Evolutionary conservation across 2,888 invertebrate species (phyloP).

Genomic region (Cosmia trapezina): DNA sequence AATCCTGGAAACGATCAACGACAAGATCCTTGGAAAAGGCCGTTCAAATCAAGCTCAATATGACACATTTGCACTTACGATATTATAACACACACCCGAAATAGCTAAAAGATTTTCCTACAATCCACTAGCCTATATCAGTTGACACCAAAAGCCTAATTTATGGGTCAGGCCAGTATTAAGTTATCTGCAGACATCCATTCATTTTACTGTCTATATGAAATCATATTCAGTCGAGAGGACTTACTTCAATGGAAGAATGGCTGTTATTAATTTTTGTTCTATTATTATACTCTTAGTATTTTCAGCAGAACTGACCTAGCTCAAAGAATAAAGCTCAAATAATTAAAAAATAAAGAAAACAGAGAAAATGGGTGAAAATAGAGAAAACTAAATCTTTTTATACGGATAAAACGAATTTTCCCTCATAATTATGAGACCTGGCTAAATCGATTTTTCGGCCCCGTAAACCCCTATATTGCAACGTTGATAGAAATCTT

Average conservation of each 20-base stretch:
- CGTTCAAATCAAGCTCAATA: not conserved
- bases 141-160: slow-evolving; percentile 38
- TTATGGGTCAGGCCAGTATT: slow-evolving; percentile 40
- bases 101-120: slow-evolving; percentile 24
- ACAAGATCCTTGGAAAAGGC: not conserved
- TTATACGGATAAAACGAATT: too few species aligned
- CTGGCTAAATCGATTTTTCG: too few species aligned
- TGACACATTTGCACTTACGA: slow-evolving; percentile 2
- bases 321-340: too few species aligned
- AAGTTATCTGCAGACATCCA: slow-evolving; percentile 48
- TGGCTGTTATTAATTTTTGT: not conserved
- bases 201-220: slow-evolving; percentile 36
- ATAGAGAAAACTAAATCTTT: too few species aligned
- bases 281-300: not conserved
- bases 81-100: slow-evolving; percentile 29
- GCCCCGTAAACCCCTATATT: too few species aligned
- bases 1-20: too few species aligned
- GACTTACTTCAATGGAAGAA: slow-evolving; percentile 18
- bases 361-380: too few species aligned
- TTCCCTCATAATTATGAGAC: too few species aligned
- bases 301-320: too few species aligned
- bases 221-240: slow-evolving; percentile 36
- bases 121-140: slow-evolving; percentile 26
- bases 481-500: too few species aligned
- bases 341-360: too few species aligned